Base-by-base conservation (phyloP, 2,888 invertebrate species). In the Clepsis dumicolana region DNA sequence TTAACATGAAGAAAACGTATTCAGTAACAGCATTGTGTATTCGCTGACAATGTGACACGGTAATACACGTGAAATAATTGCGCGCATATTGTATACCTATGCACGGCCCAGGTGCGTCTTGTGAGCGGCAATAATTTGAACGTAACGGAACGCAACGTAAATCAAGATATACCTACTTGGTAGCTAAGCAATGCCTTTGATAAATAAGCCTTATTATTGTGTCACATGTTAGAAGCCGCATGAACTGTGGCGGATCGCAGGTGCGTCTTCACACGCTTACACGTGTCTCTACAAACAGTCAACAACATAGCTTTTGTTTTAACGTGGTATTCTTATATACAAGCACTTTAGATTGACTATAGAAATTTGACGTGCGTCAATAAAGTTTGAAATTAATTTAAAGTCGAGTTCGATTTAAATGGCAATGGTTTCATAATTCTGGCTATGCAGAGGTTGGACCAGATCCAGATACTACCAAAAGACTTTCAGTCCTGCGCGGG, bases 161-260 rank as follows among this genome's bases (percentile, higher is more conserved):
- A 88, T 88, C 86, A 87, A 85, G 85, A 84, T 80, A 81, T 80
- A 81, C 73, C 14, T 71, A 74, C 73, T 75, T 62, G 63, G 74
- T 74, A 80, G 78, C 79, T 81, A 77, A 83, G 85, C 80, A 82
- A 82, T 80, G 82, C 80, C 80, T 87, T 87, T 89, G 87, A 89
- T 87, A 90, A 87, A 90, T 90, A 85, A 78, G 79, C 82, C 82
- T 83, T 87, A 86, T 87, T 87, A 89, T 87, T 85, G 79, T 82
- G 80, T 81, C 79, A 77, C 78, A 73, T 77, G 73, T 48, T 48
- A 21, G 70, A 72, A 73, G 75, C 71, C 75, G 74, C 75, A 59
- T 52, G 63, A 52, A 63, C 63, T 63, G 64, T 24, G 4, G 48
- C 48, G 50, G 62, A 57, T 59, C 68, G 44, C 68, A 68, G 68